Percentiles rank a stretch among this genome's conserved stretches.
These are phyloP conservation scores for Helogale parvula DNA, from an alignment of 2,113 vertebrate species.

Conservation along the genomic window DNA sequence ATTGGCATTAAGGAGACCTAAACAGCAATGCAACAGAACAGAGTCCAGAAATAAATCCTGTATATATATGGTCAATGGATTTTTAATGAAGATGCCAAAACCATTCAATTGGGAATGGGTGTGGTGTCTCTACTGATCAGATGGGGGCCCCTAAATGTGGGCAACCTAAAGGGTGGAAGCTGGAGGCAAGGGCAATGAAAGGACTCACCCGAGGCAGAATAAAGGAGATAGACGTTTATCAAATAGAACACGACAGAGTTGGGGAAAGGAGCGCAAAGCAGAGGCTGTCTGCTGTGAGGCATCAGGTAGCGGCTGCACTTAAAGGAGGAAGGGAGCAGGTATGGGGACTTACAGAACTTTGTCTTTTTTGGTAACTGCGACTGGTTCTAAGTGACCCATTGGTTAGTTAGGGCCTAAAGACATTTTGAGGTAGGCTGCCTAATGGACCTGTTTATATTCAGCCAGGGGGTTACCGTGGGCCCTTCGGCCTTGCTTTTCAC, in stretches of 20 bases:
- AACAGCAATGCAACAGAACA: not conserved
- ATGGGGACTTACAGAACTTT: not conserved
- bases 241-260: not conserved
- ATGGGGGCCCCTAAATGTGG: not conserved
- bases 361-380: not conserved
- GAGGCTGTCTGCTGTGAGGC: not conserved
- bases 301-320: not conserved
- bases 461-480: too few species aligned
- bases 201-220: not conserved
- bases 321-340: not conserved
- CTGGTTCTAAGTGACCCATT: not conserved
- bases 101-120: not conserved
- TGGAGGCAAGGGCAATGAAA: not conserved
- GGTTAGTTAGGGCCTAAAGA: not conserved
- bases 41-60: not conserved
- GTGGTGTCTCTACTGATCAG: not conserved
- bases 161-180: not conserved
- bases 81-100: not conserved
- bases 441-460: not conserved
- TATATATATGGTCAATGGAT: not conserved
- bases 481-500: not conserved
- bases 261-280: not conserved
- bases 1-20: not conserved
- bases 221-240: not conserved
- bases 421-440: not conserved